Conservation (phyloP, 2,797 vertebrate genomes). For the Liparis tanakae region DNA sequence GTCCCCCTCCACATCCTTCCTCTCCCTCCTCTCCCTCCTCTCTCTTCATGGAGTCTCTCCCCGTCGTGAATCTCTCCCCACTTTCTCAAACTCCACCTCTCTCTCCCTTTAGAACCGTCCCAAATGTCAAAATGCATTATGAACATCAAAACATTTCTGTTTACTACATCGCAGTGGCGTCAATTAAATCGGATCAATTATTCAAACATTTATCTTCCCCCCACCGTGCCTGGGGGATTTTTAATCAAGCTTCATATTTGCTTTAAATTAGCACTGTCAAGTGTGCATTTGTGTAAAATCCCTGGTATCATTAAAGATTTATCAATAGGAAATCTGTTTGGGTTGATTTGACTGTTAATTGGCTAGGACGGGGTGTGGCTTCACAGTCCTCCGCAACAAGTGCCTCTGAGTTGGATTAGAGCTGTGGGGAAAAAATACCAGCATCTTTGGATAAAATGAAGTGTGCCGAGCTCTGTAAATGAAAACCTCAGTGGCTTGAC, state of each 20-base stretch:
- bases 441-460: neutral
- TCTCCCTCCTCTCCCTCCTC: neutral
- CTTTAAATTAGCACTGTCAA: slow-evolving; percentile 97
- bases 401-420: slow-evolving; percentile 41
- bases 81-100: slow-evolving; percentile 39
- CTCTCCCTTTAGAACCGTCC: slow-evolving; percentile 77
- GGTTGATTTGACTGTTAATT: slow-evolving; percentile 95
- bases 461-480: neutral
- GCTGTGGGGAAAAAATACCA: slow-evolving; percentile 20
- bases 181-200: slow-evolving; percentile 94
- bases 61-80: neutral
- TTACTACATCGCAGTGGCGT: slow-evolving; percentile 88
- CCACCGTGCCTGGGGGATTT: slow-evolving; percentile 87
- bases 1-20: neutral
- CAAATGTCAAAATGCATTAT: slow-evolving; percentile 87
- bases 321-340: slow-evolving; percentile 95
- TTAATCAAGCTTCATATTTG: slow-evolving; percentile 98
- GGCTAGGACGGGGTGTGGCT: slow-evolving; percentile 81
- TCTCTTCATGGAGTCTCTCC: slow-evolving; percentile 13
- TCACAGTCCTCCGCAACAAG: slow-evolving; percentile 75
- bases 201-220: slow-evolving; percentile 90
- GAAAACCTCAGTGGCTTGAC: neutral
- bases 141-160: slow-evolving; percentile 93
- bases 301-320: slow-evolving; percentile 98
- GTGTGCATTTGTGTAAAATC: slow-evolving; percentile 96